These are phyloP conservation scores for Euwallacea fornicatus DNA, from an alignment of 1,140 invertebrate species.

Conservation along the genomic window DNA sequence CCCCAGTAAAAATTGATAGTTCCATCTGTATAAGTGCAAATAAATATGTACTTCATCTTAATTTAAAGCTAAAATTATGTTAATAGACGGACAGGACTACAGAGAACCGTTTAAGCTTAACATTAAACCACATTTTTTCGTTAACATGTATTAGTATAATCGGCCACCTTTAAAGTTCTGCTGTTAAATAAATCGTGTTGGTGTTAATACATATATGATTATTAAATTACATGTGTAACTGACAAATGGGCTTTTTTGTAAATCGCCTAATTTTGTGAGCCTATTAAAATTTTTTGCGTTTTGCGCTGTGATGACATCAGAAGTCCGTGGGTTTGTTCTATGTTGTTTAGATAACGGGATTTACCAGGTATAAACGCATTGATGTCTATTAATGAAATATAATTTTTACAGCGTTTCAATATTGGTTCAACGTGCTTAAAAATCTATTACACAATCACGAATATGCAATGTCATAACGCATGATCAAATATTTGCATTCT, in stretches of 20 bases:
- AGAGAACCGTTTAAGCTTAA: background rate
- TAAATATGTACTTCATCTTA: conserved; percentile 22
- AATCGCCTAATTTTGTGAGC: background rate
- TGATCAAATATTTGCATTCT: too few species aligned
- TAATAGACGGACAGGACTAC: background rate
- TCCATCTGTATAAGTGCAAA: conserved; percentile 5
- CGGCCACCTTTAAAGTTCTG: conserved; percentile 1
- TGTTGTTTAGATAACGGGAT: too few species aligned
- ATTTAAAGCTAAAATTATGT: conserved; percentile 11
- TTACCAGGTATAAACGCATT: too few species aligned
- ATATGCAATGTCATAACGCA: too few species aligned
- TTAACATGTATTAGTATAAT: conserved; percentile 10
- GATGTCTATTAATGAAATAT: too few species aligned
- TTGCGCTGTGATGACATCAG: too few species aligned
- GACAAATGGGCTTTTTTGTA: background rate
- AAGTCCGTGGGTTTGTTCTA: too few species aligned
- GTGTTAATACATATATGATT: conserved; percentile 5
- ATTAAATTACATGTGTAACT: conserved; percentile 8
- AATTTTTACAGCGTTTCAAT: too few species aligned
- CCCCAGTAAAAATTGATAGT: background rate
- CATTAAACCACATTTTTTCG: conserved; percentile 2
- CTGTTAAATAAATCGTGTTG: conserved; percentile 16
- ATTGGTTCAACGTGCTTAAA: too few species aligned
- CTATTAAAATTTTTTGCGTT: too few species aligned
- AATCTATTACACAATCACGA: too few species aligned